Percentiles rank a stretch among this genome's conserved stretches.
phyloP scores from a whole-genome alignment of 2,888 invertebrate genomes.

The Pedicia rivosa region DNA sequence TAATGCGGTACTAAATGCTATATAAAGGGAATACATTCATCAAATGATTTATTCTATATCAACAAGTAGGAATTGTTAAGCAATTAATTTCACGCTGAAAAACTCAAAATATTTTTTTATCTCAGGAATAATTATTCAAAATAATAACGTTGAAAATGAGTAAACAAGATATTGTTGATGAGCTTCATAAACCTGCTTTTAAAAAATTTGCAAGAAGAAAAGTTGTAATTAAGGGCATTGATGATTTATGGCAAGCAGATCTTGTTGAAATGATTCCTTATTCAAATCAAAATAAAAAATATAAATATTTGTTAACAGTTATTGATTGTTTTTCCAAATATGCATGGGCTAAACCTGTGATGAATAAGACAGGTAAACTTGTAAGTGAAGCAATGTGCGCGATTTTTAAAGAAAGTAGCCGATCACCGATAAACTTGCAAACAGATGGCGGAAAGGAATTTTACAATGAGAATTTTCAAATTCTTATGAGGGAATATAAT shows the following conservation, averaged over 20 bases:
- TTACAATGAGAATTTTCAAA: conserved; percentile 16
- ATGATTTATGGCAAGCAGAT: conserved; percentile 31
- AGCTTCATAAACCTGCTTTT: conserved; percentile 24
- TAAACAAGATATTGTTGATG: conserved; percentile 15
- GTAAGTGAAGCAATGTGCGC: no score
- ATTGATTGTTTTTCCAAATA: conserved; percentile 28
- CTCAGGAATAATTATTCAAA: no score
- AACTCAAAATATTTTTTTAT: no score
- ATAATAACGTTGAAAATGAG: no score
- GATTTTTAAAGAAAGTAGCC: no score
- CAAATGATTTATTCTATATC: no score
- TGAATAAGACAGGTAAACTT: conserved; percentile 20
- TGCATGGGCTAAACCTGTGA: conserved; percentile 21
- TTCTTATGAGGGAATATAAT: conserved; percentile 14
- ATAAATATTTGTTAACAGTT: conserved; percentile 21
- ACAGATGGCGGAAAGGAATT: conserved; percentile 20
- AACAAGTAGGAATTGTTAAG: no score
- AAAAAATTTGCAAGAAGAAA: conserved; percentile 21
- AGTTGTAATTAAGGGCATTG: conserved; percentile 22
- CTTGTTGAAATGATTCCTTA: conserved; percentile 22
- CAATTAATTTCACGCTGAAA: no score
- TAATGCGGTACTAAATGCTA: no score
- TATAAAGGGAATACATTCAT: no score
- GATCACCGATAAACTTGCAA: conserved; percentile 17
- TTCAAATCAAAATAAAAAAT: conserved; percentile 19